phyloP scores from a whole-genome alignment of 2,113 vertebrate genomes.

The Pipa parva region DNA sequence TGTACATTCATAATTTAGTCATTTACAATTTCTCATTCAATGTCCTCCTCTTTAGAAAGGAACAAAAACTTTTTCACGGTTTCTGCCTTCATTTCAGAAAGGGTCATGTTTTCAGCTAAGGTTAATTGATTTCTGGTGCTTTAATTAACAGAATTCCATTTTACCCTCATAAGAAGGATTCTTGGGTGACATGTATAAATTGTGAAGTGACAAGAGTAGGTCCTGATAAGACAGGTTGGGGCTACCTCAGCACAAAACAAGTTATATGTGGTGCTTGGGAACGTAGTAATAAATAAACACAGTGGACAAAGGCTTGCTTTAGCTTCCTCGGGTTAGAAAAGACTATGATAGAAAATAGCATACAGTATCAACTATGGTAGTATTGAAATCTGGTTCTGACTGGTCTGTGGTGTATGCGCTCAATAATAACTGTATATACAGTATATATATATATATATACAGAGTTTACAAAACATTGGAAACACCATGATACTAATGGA shows the following conservation, averaged over 20 bases:
- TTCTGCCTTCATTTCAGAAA: conserved; percentile 51
- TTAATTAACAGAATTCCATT: conserved; percentile 72
- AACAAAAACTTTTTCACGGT: conserved; percentile 24
- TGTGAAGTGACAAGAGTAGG: conserved; percentile 45
- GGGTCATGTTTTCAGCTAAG: conserved; percentile 57
- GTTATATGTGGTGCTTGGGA: not conserved
- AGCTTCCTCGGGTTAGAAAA: no score
- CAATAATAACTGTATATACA: no score
- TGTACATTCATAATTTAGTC: no score
- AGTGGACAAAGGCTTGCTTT: no score
- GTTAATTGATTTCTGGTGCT: conserved; percentile 72
- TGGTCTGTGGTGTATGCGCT: no score
- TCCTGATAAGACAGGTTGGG: conserved; percentile 2
- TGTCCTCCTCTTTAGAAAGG: not conserved
- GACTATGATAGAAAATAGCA: no score
- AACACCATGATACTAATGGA: no score
- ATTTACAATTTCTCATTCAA: not conserved
- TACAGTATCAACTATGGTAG: no score
- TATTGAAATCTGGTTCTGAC: no score
- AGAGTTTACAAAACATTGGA: no score
- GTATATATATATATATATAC: no score
- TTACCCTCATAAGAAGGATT: conserved; percentile 60
- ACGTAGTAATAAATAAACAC: no score
- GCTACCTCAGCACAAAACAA: not conserved
- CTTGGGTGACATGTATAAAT: conserved; percentile 52